Conservation (phyloP, 92 coral and sea anemone species). For the Epizoanthus ramosus region DNA sequence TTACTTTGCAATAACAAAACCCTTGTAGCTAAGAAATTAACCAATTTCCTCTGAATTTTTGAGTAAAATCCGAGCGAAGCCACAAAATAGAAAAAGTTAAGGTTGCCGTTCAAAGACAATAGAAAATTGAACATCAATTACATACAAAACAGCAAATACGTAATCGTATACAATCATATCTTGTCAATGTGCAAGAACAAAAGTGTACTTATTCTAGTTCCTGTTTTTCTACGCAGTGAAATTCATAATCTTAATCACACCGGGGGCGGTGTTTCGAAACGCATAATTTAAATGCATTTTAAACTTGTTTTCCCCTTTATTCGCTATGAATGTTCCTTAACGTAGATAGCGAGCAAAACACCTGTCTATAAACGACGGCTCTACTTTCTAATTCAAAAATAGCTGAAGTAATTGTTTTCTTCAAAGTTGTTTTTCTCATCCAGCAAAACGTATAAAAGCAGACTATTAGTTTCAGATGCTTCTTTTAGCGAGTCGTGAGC, state of each 20-base stretch:
- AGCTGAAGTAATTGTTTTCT: slow-evolving; percentile 23
- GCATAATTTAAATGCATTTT: neutral
- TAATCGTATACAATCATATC: too few relatives aligned
- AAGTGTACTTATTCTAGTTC: too few relatives aligned
- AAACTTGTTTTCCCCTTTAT: neutral
- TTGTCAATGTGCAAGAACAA: too few relatives aligned
- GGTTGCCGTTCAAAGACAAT: too few relatives aligned
- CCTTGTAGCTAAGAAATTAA: neutral
- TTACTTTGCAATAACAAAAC: neutral
- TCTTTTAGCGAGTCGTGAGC: neutral
- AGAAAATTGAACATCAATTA: too few relatives aligned
- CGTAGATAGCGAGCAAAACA: neutral
- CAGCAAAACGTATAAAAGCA: neutral
- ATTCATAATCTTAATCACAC: neutral
- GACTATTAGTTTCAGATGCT: neutral
- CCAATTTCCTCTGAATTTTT: neutral
- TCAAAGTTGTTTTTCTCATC: slow-evolving; percentile 8
- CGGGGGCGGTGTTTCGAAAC: neutral
- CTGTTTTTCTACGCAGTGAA: too few relatives aligned
- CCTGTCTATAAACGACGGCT: neutral
- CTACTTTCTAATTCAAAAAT: neutral
- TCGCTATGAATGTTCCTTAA: neutral
- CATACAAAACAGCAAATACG: too few relatives aligned
- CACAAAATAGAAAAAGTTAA: too few relatives aligned
- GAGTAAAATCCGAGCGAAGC: too few relatives aligned